phyloP scores from a whole-genome alignment of 2,888 invertebrate genomes.

The Ophraella communa region DNA sequence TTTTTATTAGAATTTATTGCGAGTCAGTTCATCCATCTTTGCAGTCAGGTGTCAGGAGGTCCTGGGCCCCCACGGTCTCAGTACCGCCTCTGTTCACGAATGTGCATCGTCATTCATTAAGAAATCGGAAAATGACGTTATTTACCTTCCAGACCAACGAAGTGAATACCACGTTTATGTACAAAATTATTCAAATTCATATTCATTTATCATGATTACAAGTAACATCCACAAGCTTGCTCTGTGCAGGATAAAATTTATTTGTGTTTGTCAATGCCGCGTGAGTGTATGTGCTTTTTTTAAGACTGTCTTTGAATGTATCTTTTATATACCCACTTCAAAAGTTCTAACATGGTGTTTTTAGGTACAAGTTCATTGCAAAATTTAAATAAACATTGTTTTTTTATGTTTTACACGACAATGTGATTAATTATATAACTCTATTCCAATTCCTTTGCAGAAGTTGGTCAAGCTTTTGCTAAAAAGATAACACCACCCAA shows the following conservation, averaged over 20 bases:
- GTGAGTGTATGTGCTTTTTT: not conserved
- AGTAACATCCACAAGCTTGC: constrained; percentile 13
- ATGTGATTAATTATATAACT: too few species aligned
- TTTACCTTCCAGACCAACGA: constrained; percentile 9
- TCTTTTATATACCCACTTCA: not conserved
- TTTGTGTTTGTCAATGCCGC: not conserved
- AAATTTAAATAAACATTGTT: not conserved
- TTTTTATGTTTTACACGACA: not conserved
- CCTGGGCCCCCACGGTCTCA: constrained; percentile 3
- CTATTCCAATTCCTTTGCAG: too few species aligned
- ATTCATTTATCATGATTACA: constrained; percentile 24
- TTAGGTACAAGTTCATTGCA: not conserved
- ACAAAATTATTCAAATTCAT: constrained; percentile 25
- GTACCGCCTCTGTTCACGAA: constrained; percentile 8
- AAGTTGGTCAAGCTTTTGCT: too few species aligned
- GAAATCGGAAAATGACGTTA: constrained; percentile 17
- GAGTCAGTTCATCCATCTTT: not conserved
- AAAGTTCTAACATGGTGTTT: not conserved
- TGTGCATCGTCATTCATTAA: constrained; percentile 11
- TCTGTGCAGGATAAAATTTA: constrained; percentile 7
- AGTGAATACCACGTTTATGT: constrained; percentile 18
- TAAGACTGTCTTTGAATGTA: not conserved
- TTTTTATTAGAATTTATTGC: not conserved
- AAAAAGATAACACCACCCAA: too few species aligned
- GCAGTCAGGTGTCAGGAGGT: not conserved